phyloP scores from a whole-genome alignment of 2,113 vertebrate species.

The Lanius collurio region DNA sequence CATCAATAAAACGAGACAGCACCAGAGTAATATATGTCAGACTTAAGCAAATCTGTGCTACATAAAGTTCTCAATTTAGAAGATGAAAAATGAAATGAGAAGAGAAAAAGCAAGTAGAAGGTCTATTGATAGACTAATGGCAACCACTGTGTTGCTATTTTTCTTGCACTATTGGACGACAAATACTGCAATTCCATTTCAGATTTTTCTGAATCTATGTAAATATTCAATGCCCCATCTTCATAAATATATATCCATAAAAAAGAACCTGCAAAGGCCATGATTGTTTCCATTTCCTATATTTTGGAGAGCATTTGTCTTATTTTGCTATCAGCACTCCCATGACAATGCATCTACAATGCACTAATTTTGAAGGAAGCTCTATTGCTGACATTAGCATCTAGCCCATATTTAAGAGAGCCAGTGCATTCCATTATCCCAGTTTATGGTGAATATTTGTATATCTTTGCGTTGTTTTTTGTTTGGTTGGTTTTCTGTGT shows the following conservation, averaged over 20 bases:
- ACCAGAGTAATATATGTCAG: background rate
- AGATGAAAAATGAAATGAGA: background rate
- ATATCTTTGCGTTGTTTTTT: background rate
- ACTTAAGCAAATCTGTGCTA: background rate
- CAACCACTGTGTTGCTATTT: background rate
- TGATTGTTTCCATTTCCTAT: background rate
- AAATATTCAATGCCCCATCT: background rate
- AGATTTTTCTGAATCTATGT: background rate
- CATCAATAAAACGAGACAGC: background rate
- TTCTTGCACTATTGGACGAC: background rate
- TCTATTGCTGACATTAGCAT: background rate
- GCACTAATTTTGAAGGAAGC: background rate
- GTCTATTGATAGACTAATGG: background rate
- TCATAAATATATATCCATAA: background rate
- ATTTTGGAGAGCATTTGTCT: background rate
- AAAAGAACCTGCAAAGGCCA: rapidly evolving
- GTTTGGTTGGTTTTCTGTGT: background rate
- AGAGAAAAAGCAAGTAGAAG: background rate
- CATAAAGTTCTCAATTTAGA: background rate
- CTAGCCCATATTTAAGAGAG: background rate
- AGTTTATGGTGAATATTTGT: background rate
- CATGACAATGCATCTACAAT: background rate
- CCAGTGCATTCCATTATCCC: background rate
- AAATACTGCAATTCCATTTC: background rate
- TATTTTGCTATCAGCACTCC: background rate